These are phyloP conservation scores for Drosophila grimshawi DNA, from an alignment of 1,140 invertebrate genomes.

Conservation along the genomic window DNA sequence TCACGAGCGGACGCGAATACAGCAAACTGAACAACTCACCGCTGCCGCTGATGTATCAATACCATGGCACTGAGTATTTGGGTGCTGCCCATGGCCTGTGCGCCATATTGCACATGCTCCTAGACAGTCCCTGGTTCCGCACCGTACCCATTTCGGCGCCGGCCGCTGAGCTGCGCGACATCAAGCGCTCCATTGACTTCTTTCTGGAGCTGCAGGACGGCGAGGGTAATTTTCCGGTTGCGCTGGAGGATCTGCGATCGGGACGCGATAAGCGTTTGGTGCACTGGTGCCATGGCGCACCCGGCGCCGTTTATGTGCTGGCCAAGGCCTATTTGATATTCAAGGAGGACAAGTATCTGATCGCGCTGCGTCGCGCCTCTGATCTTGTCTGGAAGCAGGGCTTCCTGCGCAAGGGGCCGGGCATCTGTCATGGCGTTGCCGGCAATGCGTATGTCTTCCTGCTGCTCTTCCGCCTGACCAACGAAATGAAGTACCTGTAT, in stretches of 20 bases:
- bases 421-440: conserved; percentile 94
- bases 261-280: conserved; percentile 87
- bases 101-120: conserved; percentile 87
- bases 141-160: conserved; percentile 83
- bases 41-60: conserved; percentile 93
- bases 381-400: conserved; percentile 93
- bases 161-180: conserved; percentile 87
- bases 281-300: conserved; percentile 96
- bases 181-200: conserved; percentile 85
- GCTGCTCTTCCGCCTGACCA: conserved; percentile 90
- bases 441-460: conserved; percentile 95
- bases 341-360: conserved; percentile 90
- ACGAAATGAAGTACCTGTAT: conserved; percentile 89
- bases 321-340: conserved; percentile 92
- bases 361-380: conserved; percentile 88
- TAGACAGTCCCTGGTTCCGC: conserved; percentile 84
- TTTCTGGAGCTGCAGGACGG: conserved; percentile 88
- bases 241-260: conserved; percentile 88
- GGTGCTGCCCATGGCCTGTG: conserved; percentile 92
- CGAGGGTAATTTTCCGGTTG: conserved; percentile 92
- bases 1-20: conserved; percentile 90
- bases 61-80: conserved; percentile 93
- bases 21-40: conserved; percentile 86
- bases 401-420: conserved; percentile 92
- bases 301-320: conserved; percentile 92